These are phyloP conservation scores for Rhogogaster chlorosoma DNA, from an alignment of 2,888 invertebrate species.

Conservation along the genomic window DNA sequence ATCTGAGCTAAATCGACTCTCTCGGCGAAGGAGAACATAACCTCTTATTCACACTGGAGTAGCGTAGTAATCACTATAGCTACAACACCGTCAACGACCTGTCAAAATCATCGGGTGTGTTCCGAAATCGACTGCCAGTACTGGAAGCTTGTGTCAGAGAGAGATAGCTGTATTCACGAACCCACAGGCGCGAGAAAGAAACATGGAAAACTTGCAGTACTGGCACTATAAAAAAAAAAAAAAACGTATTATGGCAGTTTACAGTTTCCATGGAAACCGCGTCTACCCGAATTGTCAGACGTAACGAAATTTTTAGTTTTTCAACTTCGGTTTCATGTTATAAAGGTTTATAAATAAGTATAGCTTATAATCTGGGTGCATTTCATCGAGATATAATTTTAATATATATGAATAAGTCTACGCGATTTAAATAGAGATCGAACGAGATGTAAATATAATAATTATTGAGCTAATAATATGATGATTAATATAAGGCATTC, in stretches of 20 bases:
- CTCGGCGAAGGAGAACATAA: slow-evolving; percentile 16
- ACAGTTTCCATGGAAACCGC: slow-evolving; percentile 39
- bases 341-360: neutral
- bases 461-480: neutral
- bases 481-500: slow-evolving; percentile 66
- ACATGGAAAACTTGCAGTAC: too few relatives aligned
- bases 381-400: neutral
- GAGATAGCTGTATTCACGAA: too few relatives aligned
- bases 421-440: neutral
- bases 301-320: neutral
- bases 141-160: too few relatives aligned
- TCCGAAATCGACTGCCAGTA: too few relatives aligned
- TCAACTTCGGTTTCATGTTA: neutral
- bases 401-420: neutral
- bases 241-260: too few relatives aligned
- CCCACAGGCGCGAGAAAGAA: too few relatives aligned
- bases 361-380: neutral
- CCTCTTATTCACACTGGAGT: neutral
- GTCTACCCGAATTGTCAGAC: neutral
- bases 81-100: neutral
- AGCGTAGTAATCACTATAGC: neutral
- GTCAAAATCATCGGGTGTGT: slow-evolving; percentile 17
- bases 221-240: too few relatives aligned
- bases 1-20: neutral
- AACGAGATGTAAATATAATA: neutral